Evolutionary conservation across 2,888 invertebrate species (phyloP).

Genomic region (Panopea generosa): DNA sequence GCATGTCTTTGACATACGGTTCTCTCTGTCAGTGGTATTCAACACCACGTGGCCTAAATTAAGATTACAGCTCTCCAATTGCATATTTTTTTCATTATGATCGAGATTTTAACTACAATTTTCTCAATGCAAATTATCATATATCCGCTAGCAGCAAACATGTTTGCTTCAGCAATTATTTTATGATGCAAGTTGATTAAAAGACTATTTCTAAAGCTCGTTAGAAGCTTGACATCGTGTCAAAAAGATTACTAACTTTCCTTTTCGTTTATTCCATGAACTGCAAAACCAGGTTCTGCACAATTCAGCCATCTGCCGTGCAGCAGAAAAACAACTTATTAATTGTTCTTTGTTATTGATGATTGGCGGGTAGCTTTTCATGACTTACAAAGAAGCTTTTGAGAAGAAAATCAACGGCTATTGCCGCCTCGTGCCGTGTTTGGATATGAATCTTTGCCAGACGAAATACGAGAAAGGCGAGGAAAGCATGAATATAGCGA

Average conservation of each 20-base stretch:
- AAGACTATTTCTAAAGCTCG: conserved; percentile 64
- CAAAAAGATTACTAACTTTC: conserved; percentile 67
- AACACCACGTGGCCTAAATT: conserved; percentile 68
- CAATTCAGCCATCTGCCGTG: conserved; percentile 74
- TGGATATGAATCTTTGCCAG: conserved; percentile 57
- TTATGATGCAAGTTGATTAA: conserved; percentile 67
- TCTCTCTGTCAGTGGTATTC: conserved; percentile 43
- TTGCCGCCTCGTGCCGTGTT: conserved; percentile 54
- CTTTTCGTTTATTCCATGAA: conserved; percentile 63
- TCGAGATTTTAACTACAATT: conserved; percentile 60
- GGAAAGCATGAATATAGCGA: conserved; percentile 6
- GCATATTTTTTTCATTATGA: conserved; percentile 56
- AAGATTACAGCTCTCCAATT: conserved; percentile 54
- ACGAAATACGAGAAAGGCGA: conserved; percentile 30
- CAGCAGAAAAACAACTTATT: conserved; percentile 74
- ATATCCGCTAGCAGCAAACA: conserved; percentile 62
- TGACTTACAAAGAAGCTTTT: conserved; percentile 70
- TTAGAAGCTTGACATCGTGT: conserved; percentile 59
- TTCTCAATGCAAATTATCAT: conserved; percentile 62
- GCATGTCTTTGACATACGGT: conserved; percentile 59
- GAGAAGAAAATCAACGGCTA: conserved; percentile 50
- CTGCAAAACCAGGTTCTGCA: conserved; percentile 60
- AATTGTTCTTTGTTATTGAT: conserved; percentile 77
- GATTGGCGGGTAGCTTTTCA: conserved; percentile 76
- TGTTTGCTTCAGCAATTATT: conserved; percentile 61